Evolutionary conservation across 2,888 invertebrate species (phyloP).

Genomic region (Plagodis dolabraria): DNA sequence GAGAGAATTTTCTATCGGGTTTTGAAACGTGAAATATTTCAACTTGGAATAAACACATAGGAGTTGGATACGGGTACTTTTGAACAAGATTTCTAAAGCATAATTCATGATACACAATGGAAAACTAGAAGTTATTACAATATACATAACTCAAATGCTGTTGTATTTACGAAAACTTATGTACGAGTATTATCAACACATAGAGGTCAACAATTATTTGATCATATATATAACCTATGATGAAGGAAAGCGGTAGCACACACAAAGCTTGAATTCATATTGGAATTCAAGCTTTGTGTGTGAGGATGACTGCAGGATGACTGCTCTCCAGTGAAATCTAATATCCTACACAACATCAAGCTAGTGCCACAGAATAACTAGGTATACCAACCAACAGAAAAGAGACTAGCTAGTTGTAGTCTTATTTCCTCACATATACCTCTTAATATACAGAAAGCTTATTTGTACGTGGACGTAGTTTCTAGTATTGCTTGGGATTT

Average conservation of each 20-base stretch:
- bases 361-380: no score
- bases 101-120: slow-evolving; percentile 8
- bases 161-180: not conserved
- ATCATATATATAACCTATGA: slow-evolving; percentile 5
- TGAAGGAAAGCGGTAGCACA: slow-evolving; percentile 12
- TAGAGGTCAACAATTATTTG: not conserved
- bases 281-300: no score
- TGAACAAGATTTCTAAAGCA: not conserved
- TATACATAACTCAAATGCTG: not conserved
- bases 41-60: slow-evolving; percentile 7
- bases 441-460: no score
- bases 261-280: slow-evolving; percentile 1
- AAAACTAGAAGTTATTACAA: not conserved
- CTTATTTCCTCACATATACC: no score
- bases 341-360: no score
- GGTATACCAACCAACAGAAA: no score
- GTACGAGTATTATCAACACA: not conserved
- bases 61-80: not conserved
- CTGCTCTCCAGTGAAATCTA: no score
- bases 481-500: not conserved
- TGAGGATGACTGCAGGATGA: no score
- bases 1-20: slow-evolving; percentile 31
- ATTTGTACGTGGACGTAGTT: no score
- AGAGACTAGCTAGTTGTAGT: no score
- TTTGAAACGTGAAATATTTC: slow-evolving; percentile 25